Evolutionary conservation across 2,113 vertebrate species (phyloP).

Genomic region (Octodon degus): DNA sequence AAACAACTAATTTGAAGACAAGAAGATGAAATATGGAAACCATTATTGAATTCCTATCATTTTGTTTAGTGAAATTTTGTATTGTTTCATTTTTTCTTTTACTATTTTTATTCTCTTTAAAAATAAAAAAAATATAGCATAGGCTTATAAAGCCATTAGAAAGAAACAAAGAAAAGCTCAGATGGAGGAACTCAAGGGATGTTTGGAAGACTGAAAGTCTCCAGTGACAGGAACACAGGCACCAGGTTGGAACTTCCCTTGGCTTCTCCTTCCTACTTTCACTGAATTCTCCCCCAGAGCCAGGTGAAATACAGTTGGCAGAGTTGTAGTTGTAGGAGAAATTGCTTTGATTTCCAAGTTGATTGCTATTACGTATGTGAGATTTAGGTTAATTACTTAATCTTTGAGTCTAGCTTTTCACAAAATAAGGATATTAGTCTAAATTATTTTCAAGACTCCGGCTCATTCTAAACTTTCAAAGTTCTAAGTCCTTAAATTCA

Average conservation of each 20-base stretch:
- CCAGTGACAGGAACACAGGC: conserved; percentile 60
- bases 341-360: conserved; percentile 76
- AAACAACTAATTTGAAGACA: too few relatives aligned
- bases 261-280: conserved; percentile 55
- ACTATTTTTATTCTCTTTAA: too few relatives aligned
- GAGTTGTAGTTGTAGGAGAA: conserved; percentile 77
- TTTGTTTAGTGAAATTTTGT: too few relatives aligned
- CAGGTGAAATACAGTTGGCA: conserved; percentile 63
- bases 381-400: conserved; percentile 66
- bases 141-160: too few relatives aligned
- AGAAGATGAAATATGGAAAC: too few relatives aligned
- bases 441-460: conserved; percentile 63
- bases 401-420: conserved; percentile 69
- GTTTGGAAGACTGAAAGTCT: conserved; percentile 72
- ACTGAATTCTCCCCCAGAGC: conserved; percentile 61
- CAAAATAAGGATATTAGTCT: conserved; percentile 60
- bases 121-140: too few relatives aligned
- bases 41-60: too few relatives aligned
- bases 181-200: conserved; percentile 70
- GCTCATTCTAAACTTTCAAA: conserved; percentile 78
- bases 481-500: conserved; percentile 80
- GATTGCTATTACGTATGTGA: conserved; percentile 74
- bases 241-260: conserved; percentile 46
- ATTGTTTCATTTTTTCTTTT: too few relatives aligned
- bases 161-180: background rate